Evolutionary conservation across 2,113 vertebrate species (phyloP).

Genomic region (Tupaia tana): DNA sequence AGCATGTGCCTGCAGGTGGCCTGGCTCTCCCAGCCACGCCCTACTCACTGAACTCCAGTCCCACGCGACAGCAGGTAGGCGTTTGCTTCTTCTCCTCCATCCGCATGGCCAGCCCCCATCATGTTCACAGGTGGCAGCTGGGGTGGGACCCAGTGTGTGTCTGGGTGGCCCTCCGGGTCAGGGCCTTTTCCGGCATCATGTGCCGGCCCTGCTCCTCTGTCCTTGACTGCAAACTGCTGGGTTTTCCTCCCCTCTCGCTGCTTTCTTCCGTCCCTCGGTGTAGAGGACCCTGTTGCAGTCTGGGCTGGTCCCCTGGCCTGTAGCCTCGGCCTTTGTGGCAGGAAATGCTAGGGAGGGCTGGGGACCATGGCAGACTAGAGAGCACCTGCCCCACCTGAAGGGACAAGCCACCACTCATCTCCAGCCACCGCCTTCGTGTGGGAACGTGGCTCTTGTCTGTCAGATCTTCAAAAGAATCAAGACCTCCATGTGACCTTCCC

Average conservation of each 20-base stretch:
- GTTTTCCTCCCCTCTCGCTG: fast-evolving
- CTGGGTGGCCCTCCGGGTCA: background rate
- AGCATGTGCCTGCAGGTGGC: background rate
- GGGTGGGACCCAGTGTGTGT: background rate
- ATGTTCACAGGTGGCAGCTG: background rate
- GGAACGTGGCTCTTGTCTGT: background rate
- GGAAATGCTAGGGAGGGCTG: background rate
- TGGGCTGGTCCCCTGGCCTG: background rate
- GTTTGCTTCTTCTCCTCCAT: too few species aligned
- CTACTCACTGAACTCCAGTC: background rate
- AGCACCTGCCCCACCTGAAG: fast-evolving
- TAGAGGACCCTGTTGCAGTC: background rate
- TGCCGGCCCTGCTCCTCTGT: background rate
- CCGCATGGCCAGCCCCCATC: background rate
- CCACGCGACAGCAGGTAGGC: too few species aligned
- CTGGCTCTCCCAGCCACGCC: background rate
- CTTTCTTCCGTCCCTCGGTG: background rate
- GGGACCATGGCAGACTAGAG: background rate
- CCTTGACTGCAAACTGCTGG: fast-evolving
- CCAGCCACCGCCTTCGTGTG: too few species aligned
- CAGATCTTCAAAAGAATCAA: background rate
- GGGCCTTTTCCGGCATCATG: background rate
- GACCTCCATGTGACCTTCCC: background rate
- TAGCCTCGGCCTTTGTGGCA: background rate
- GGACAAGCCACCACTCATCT: background rate